These are phyloP conservation scores for Chromoteleia sp. DNA, from an alignment of 2,888 invertebrate genomes.

Conservation along the genomic window DNA sequence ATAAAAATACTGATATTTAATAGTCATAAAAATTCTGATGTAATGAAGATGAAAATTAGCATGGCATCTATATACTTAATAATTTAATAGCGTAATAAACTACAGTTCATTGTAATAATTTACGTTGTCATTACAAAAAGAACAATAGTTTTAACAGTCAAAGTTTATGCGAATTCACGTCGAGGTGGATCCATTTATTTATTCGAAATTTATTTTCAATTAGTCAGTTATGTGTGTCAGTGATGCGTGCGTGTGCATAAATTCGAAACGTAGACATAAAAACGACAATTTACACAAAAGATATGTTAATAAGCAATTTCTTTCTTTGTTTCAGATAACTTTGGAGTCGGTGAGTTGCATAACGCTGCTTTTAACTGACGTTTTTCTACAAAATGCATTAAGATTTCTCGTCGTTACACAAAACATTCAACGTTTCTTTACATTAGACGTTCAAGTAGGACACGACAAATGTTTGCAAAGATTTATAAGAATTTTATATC, in stretches of 20 bases:
- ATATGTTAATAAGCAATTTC: constrained; percentile 41
- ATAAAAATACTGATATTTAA: not conserved
- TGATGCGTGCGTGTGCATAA: constrained; percentile 10
- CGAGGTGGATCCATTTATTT: constrained; percentile 1
- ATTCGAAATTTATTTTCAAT: not conserved
- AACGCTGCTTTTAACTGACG: constrained; percentile 17
- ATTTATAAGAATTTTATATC: constrained; percentile 11
- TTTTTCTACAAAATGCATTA: constrained; percentile 3
- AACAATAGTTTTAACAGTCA: not conserved
- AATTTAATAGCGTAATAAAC: not conserved
- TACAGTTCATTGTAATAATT: not conserved
- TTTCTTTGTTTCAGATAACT: constrained; percentile 56
- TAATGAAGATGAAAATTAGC: constrained; percentile 1
- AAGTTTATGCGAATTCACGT: not conserved
- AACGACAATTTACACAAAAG: constrained; percentile 33
- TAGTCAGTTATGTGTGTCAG: constrained; percentile 12
- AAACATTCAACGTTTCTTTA: constrained; percentile 5
- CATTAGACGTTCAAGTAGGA: not conserved
- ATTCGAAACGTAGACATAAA: constrained; percentile 16
- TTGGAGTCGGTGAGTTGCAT: constrained; percentile 46
- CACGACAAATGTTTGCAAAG: not conserved
- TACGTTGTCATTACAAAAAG: not conserved
- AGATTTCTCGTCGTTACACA: constrained; percentile 8
- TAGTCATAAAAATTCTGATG: constrained; percentile 1
- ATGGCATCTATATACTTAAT: not conserved